A percentile compares a stretch with the other conserved stretches of the same genome.
Evolutionary conservation across 2,797 vertebrate genomes (phyloP).

Genomic region (Oceanodroma leucorhoa): DNA sequence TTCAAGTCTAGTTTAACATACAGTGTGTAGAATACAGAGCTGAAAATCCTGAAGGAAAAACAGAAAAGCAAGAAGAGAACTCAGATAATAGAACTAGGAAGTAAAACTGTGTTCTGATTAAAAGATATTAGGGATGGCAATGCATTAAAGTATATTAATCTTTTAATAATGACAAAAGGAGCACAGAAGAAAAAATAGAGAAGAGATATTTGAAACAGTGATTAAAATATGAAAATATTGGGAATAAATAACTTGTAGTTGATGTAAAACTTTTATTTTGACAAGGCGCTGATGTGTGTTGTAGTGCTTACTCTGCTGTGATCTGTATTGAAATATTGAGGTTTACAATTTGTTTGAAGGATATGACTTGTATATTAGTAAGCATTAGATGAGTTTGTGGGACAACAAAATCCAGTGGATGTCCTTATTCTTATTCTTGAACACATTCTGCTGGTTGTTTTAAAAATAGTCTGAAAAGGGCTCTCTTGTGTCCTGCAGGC

Average conservation of each 20-base stretch:
- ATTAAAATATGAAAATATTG: neutral
- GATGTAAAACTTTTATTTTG: neutral
- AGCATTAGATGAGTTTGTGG: neutral
- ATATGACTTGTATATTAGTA: neutral
- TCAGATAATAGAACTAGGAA: neutral
- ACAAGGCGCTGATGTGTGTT: neutral
- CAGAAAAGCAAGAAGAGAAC: neutral
- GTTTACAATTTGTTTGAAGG: neutral
- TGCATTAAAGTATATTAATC: neutral
- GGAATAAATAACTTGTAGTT: neutral
- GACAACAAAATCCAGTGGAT: neutral
- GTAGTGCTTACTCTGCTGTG: neutral
- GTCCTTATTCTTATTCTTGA: neutral
- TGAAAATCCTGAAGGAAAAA: neutral
- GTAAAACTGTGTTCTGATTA: neutral
- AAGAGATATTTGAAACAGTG: neutral
- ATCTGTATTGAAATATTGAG: neutral
- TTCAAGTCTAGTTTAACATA: neutral
- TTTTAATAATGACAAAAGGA: neutral
- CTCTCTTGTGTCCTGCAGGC: neutral
- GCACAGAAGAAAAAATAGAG: neutral
- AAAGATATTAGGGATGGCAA: neutral
- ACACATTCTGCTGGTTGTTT: neutral
- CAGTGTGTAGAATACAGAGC: neutral
- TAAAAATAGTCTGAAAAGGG: neutral